These are phyloP conservation scores for Heliornis fulica DNA, from an alignment of 2,113 vertebrate genomes.

Conservation along the genomic window DNA sequence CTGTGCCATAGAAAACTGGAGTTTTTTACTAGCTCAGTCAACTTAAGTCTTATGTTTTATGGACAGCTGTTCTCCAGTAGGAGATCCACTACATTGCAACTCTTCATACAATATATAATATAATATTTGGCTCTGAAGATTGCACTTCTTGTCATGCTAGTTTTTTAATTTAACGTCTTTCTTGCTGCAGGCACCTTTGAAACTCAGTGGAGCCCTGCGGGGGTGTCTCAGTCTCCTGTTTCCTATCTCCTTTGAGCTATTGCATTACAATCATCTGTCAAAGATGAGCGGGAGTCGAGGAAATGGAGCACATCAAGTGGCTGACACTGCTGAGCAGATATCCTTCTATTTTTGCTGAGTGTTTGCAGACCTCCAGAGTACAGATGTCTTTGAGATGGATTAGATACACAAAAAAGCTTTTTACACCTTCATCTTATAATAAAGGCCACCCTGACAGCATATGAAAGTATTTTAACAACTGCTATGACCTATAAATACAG, in stretches of 20 bases:
- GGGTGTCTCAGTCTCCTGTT: neutral
- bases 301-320: slow-evolving; percentile 21
- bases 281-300: neutral
- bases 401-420: neutral
- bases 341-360: slow-evolving; percentile 3
- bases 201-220: neutral
- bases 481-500: neutral
- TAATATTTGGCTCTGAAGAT: neutral
- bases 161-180: neutral
- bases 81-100: neutral
- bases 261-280: slow-evolving; percentile 14
- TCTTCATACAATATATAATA: neutral
- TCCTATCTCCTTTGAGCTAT: neutral
- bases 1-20: neutral
- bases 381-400: neutral
- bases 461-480: neutral
- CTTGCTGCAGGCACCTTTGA: neutral
- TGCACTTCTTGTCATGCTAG: neutral
- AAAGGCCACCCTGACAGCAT: neutral
- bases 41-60: neutral
- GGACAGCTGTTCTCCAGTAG: neutral
- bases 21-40: neutral
- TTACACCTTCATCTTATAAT: neutral
- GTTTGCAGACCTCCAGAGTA: neutral
- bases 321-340: slow-evolving; percentile 3